phyloP scores from a whole-genome alignment of 2,888 invertebrate genomes.

The Xylota sylvarum region DNA sequence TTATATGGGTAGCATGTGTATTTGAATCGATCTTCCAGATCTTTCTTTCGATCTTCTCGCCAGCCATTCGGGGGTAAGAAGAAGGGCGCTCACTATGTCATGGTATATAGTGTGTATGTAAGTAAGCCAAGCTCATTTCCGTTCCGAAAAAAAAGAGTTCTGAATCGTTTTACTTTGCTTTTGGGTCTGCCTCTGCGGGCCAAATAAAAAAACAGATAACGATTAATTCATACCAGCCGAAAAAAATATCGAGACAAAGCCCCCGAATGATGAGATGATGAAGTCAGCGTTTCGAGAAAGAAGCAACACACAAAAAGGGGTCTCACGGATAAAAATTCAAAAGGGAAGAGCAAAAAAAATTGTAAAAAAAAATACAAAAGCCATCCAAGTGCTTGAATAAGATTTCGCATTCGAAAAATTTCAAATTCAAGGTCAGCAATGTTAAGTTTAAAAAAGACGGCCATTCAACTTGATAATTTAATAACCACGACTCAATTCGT shows the following conservation, averaged over 20 bases:
- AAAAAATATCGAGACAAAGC: constrained; percentile 54
- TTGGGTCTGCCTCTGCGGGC: constrained; percentile 28
- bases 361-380: neutral
- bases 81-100: constrained; percentile 6
- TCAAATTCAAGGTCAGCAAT: constrained; percentile 82
- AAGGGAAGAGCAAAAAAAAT: constrained; percentile 46
- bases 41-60: constrained; percentile 19
- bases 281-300: constrained; percentile 52
- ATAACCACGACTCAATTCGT: constrained; percentile 75
- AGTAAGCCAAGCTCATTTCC: constrained; percentile 67
- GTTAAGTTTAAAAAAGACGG: constrained; percentile 81
- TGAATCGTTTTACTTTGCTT: constrained; percentile 18
- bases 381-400: constrained; percentile 31
- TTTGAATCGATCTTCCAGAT: constrained; percentile 48
- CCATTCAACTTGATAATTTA: constrained; percentile 82
- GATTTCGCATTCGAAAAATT: constrained; percentile 78
- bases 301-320: constrained; percentile 39
- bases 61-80: constrained; percentile 4
- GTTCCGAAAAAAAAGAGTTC: constrained; percentile 38
- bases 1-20: constrained; percentile 40
- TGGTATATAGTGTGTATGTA: constrained; percentile 7
- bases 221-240: constrained; percentile 54
- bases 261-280: constrained; percentile 59
- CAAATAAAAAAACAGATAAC: constrained; percentile 41
- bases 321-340: constrained; percentile 57